Conservation (phyloP, 2,113 vertebrate species). For the Hystrix cristata region DNA sequence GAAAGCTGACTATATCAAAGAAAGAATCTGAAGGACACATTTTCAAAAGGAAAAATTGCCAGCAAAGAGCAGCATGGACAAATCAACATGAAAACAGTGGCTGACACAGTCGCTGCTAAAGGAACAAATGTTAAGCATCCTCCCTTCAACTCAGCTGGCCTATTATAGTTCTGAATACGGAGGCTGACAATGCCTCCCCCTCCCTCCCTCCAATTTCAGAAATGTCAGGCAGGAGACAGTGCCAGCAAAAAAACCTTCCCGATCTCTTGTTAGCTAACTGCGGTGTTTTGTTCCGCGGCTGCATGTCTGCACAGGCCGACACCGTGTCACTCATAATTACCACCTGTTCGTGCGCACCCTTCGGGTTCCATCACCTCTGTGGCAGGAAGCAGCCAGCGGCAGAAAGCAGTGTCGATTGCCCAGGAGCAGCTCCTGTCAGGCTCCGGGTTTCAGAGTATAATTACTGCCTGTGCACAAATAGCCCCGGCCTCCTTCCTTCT, state of each 20-base stretch:
- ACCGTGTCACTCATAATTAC: constrained; percentile 91
- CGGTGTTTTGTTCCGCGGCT: constrained; percentile 85
- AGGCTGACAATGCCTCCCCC: constrained; percentile 78
- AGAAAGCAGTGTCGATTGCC: constrained; percentile 86
- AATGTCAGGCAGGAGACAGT: constrained; percentile 87
- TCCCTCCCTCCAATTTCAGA: constrained; percentile 83
- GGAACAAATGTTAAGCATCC: constrained; percentile 84
- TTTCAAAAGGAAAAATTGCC: constrained; percentile 81
- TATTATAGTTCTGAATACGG: constrained; percentile 83
- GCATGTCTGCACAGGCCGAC: constrained; percentile 87
- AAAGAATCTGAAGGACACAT: constrained; percentile 69
- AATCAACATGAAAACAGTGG: constrained; percentile 85
- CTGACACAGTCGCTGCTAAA: constrained; percentile 80
- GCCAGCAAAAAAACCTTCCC: constrained; percentile 80
- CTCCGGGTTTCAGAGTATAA: constrained; percentile 85
- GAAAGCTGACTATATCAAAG: constrained; percentile 43
- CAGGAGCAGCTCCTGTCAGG: constrained; percentile 86
- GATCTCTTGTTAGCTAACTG: constrained; percentile 89
- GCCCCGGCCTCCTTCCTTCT: constrained; percentile 51
- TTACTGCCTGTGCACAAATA: constrained; percentile 85
- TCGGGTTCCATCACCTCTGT: constrained; percentile 89
- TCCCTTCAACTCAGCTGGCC: constrained; percentile 82
- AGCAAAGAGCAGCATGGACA: constrained; percentile 77
- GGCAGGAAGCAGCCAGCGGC: constrained; percentile 88
- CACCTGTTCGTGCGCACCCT: constrained; percentile 89